These are phyloP conservation scores for Lepus europaeus DNA, from an alignment of 2,113 vertebrate species.

Conservation along the genomic window DNA sequence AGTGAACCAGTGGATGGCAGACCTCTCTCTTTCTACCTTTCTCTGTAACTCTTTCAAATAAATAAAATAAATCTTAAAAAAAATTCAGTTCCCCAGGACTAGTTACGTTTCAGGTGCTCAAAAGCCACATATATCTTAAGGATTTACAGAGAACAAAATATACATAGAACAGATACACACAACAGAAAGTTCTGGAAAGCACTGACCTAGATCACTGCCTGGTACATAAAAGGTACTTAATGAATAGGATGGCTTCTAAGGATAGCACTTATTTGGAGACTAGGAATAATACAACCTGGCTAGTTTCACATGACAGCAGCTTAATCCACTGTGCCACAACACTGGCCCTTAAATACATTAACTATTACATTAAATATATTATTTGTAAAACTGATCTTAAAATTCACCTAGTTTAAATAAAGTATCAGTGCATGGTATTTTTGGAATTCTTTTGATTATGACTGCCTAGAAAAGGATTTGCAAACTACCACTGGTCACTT, in stretches of 20 bases:
- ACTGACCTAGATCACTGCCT: background rate
- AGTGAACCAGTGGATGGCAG: no score
- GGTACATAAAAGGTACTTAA: conserved; percentile 7
- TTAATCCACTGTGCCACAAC: no score
- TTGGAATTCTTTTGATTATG: conserved; percentile 17
- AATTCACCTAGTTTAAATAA: conserved; percentile 21
- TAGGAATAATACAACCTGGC: background rate
- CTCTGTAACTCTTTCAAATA: no score
- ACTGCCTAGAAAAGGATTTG: background rate
- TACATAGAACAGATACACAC: background rate
- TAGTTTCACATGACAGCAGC: conserved; percentile 4
- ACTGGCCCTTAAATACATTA: background rate
- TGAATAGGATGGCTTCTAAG: background rate
- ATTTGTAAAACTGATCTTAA: conserved; percentile 14
- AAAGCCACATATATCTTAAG: background rate
- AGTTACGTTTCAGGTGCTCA: conserved; percentile 8
- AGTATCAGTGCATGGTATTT: background rate
- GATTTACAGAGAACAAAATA: background rate
- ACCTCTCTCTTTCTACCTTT: no score
- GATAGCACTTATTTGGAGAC: background rate
- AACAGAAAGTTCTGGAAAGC: background rate
- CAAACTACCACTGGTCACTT: background rate
- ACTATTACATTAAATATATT: background rate
- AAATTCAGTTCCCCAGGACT: background rate
- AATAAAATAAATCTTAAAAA: background rate